Base-by-base conservation (phyloP, 2,797 vertebrate species). In the Pseudotriccus pelzelni region DNA sequence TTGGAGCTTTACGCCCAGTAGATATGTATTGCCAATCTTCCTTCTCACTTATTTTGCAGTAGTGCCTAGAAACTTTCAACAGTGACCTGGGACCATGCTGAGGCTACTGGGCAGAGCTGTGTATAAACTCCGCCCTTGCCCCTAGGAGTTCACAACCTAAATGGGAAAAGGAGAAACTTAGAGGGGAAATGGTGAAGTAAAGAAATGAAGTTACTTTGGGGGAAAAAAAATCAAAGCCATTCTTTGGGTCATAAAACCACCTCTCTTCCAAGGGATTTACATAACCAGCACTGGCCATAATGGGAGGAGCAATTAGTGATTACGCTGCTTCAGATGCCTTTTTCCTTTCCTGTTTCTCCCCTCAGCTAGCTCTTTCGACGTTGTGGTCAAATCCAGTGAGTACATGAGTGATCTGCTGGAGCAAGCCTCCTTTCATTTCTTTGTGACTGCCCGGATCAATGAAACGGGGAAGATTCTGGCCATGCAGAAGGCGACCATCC, bases 401-500 rank as follows among this genome's bases (percentile, higher is more conserved):
- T 99, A 99, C 97, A 98, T 99, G 98, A 97, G 69, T 47, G 96
- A 98, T 37, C 98, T 99, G 95, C 98, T 99, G 96, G 99, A 99
- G 72, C 99, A 99, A 97, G 98, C 98, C 12, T 98, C 98, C 93
- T 98, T 99, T 55, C 97, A 99, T 95, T 99, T 99, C 97, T 99
- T 99, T 16, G 97, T 98, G 75, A 99, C 99, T 0, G 99, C 99
- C 1, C 99, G 98, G 37, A 97, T 99, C 90, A 98, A 98, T 2
- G 98, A 99, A 97, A 99, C 98, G 0, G 96, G 96, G 13, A 98
- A 98, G 90, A 98, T 99, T 77, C 60, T 99, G 96, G 98, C 98
- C 2, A 91, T 96, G 58, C 99, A 99, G 98, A 99, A 98, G 94
- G 97, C 98, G 0, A 44, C 97, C 12, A 56, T 96, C 21, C 97